Evolutionary conservation across 2,113 vertebrate species (phyloP), one percentile per base, ranked within the genome.

Genomic region (Mungos mungo): DNA sequence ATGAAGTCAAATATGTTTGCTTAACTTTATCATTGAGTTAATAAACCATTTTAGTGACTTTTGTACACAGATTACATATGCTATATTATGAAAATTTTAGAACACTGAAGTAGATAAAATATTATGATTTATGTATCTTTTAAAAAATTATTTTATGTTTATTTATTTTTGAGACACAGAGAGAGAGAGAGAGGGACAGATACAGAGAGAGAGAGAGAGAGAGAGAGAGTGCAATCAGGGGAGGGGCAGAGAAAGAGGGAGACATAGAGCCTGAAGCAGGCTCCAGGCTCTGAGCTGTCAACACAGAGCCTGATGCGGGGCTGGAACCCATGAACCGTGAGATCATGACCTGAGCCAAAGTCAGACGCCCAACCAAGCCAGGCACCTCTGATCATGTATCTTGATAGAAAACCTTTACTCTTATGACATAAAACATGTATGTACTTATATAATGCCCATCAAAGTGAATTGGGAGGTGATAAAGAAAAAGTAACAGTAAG

Each of bases 11-110:
- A 92, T 93, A 12, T 2, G 3, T 45, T 88, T 74, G n/a, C 47
- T 23, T 91, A 38, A 69, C 47, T 68, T 92, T 76, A 93, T 86
- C 38, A 45, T 69, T 50, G 18, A 83, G 11, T 63, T 93, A 92
- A 81, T 71, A 87, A 88, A 50, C 74, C n/a, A 74, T 90, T 94
- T 89, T 79, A n/a, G 7, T 93, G 23, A 89, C 19, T 94, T 90
- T 93, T 72, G 27, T 76, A 86, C 33, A 95, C 16, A 88, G 31
- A 80, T 83, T 92, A 90, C 38, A 79, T 81, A 35, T 60, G 31
- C 10, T 84, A n/a, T 57, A 47, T 60, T 82, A 25, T 88, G 50
- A 94, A 92, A 45, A 45, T 38, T 25, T 25, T 68, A 81, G 63
- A 50, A 93, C 11, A 88, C 0, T 60, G 2, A 71, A 52, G 29